Percentiles rank a stretch among this genome's conserved stretches.
phyloP scores from a whole-genome alignment of 1,140 invertebrate species.

The Elysia chlorotica region DNA sequence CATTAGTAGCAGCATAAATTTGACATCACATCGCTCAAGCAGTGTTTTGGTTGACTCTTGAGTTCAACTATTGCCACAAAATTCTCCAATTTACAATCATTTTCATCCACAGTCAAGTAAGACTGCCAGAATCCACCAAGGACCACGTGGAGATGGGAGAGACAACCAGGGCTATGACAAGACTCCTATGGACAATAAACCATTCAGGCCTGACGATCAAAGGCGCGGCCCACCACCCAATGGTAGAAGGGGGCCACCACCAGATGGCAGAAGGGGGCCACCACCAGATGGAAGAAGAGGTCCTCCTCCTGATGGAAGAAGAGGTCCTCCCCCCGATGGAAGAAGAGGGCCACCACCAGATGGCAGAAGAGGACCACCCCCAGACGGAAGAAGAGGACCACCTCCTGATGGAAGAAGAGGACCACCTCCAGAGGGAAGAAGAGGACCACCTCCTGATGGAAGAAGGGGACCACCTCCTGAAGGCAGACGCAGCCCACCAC shows the following conservation, averaged over 20 bases:
- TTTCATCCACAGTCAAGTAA: conserved; percentile 21
- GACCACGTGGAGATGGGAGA: conserved; percentile 14
- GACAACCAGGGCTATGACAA: conserved; percentile 26
- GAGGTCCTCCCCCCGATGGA: conserved; percentile 8
- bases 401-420: conserved; percentile 24
- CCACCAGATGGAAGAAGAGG: conserved; percentile 15
- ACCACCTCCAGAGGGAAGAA: conserved; percentile 27
- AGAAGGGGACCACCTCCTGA: conserved; percentile 27
- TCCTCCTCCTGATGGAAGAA: conserved; percentile 11
- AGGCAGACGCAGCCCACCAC: conserved; percentile 20
- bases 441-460: conserved; percentile 21
- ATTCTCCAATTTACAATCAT: too few relatives aligned
- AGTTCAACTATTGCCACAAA: too few relatives aligned
- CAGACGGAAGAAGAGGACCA: conserved; percentile 15
- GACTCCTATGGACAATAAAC: conserved; percentile 17
- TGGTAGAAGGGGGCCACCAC: too few relatives aligned
- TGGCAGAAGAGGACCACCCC: conserved; percentile 6
- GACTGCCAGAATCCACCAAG: too few relatives aligned
- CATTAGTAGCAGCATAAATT: too few relatives aligned
- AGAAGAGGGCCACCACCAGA: conserved; percentile 13
- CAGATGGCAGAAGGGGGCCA: conserved; percentile 17
- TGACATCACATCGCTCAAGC: too few relatives aligned
- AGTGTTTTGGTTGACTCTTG: too few relatives aligned
- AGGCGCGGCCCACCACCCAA: conserved; percentile 6
- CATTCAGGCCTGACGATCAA: conserved; percentile 14